These are phyloP conservation scores for Austrofundulus limnaeus DNA, from an alignment of 2,113 vertebrate species.

Conservation along the genomic window DNA sequence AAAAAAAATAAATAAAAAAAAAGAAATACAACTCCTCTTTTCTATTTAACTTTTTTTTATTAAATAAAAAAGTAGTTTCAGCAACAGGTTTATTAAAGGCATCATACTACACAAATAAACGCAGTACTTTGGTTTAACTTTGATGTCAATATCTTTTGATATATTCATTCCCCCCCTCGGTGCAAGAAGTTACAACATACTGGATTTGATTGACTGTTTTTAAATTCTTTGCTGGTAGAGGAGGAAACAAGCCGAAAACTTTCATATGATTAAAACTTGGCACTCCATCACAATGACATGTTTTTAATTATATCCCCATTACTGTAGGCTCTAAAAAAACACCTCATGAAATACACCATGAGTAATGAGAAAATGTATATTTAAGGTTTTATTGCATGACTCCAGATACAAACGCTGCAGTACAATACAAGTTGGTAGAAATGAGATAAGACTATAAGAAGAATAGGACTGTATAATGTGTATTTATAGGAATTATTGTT, in stretches of 20 bases:
- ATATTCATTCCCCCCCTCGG: conserved; percentile 19
- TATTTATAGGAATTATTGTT: no score
- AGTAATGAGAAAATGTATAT: conserved; percentile 45
- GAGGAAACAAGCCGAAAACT: conserved; percentile 42
- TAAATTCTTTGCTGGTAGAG: conserved; percentile 45
- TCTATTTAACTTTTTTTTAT: not conserved
- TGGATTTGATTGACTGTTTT: conserved; percentile 60
- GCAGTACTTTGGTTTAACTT: conserved; percentile 1
- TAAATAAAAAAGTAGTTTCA: not conserved
- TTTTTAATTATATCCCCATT: conserved; percentile 70
- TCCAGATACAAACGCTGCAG: conserved; percentile 25
- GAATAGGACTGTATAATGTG: no score
- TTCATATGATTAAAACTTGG: conserved; percentile 54
- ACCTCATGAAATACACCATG: conserved; percentile 38
- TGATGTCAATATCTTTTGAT: conserved; percentile 51
- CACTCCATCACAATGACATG: conserved; percentile 57
- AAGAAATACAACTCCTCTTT: not conserved
- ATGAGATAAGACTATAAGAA: no score
- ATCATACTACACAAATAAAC: conserved; percentile 48
- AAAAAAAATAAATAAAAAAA: conserved; percentile 13
- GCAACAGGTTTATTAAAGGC: conserved; percentile 32
- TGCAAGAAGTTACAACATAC: conserved; percentile 43
- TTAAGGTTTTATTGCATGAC: conserved; percentile 26
- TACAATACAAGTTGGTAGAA: conserved; percentile 12
- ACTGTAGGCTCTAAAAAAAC: conserved; percentile 23